Evolutionary conservation across 2,888 invertebrate genomes (phyloP).

Genomic region (Zaprionus bogoriensis): DNA sequence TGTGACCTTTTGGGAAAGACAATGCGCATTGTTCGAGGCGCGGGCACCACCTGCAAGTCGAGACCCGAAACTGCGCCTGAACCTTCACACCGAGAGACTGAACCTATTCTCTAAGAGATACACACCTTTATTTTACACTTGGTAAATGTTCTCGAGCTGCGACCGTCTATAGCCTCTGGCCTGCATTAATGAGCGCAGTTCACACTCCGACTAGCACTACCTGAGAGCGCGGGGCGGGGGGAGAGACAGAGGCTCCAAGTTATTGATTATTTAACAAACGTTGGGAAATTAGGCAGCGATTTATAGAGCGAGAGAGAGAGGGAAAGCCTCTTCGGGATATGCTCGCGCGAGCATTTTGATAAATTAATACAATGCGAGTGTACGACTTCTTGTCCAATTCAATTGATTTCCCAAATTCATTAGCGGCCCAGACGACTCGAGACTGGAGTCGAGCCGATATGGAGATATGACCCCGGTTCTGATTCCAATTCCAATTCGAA

Average conservation of each 20-base stretch:
- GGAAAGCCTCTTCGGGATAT: slow-evolving; percentile 41
- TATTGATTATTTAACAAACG: slow-evolving; percentile 73
- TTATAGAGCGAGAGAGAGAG: no score
- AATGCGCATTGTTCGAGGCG: slow-evolving; percentile 52
- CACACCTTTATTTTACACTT: slow-evolving; percentile 76
- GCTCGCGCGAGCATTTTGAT: slow-evolving; percentile 60
- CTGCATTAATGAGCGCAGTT: slow-evolving; percentile 70
- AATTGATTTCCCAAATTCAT: slow-evolving; percentile 75
- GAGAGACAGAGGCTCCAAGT: slow-evolving; percentile 12
- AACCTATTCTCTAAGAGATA: slow-evolving; percentile 60
- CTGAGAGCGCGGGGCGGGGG: slow-evolving; percentile 13
- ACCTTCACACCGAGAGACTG: background rate
- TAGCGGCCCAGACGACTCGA: slow-evolving; percentile 54
- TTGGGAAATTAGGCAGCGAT: slow-evolving; percentile 77
- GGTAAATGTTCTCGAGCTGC: slow-evolving; percentile 32
- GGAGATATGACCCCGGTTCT: slow-evolving; percentile 20
- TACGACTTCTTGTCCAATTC: slow-evolving; percentile 51
- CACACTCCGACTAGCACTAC: slow-evolving; percentile 61
- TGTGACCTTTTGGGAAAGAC: slow-evolving; percentile 57
- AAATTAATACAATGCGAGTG: slow-evolving; percentile 68
- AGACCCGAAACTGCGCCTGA: slow-evolving; percentile 62
- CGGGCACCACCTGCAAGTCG: slow-evolving; percentile 20
- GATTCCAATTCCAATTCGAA: slow-evolving; percentile 21
- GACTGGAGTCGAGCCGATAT: no score
- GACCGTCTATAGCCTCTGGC: slow-evolving; percentile 9